phyloP scores from a whole-genome alignment of 1,140 invertebrate genomes.

The Armadillidium nasatum region DNA sequence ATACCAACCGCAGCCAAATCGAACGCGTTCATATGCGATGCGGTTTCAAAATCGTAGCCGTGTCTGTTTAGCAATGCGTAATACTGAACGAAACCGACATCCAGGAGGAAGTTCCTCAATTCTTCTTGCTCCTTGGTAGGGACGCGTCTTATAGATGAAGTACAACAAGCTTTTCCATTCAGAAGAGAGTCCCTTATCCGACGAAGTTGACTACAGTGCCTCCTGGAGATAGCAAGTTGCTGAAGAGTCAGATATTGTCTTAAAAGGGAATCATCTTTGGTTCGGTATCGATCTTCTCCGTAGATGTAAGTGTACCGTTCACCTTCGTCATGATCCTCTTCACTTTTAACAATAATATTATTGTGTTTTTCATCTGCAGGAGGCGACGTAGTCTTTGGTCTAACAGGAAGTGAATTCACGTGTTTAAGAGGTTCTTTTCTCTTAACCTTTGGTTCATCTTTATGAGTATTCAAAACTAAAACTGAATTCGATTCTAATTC shows the following conservation, averaged over 20 bases:
- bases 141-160: neutral
- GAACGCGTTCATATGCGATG: constrained; percentile 35
- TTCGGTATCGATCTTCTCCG: constrained; percentile 26
- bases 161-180: constrained; percentile 23
- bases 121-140: constrained; percentile 27
- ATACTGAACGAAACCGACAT: constrained; percentile 37
- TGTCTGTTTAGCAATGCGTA: constrained; percentile 35
- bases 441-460: neutral
- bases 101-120: constrained; percentile 34
- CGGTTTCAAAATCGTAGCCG: constrained; percentile 34
- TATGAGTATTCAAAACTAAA: too few species aligned
- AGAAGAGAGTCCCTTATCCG: constrained; percentile 36
- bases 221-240: constrained; percentile 30
- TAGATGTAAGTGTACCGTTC: neutral
- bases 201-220: constrained; percentile 32
- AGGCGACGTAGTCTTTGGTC: neutral
- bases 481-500: neutral
- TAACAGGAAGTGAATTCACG: neutral
- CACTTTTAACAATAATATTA: constrained; percentile 10
- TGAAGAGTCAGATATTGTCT: constrained; percentile 36
- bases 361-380: neutral
- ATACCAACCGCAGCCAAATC: constrained; percentile 36
- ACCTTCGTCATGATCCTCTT: neutral
- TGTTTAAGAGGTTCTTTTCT: constrained; percentile 10
- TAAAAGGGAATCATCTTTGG: constrained; percentile 16